These are phyloP conservation scores for Ochropleura leucogaster DNA, from an alignment of 2,888 invertebrate species.

Conservation along the genomic window DNA sequence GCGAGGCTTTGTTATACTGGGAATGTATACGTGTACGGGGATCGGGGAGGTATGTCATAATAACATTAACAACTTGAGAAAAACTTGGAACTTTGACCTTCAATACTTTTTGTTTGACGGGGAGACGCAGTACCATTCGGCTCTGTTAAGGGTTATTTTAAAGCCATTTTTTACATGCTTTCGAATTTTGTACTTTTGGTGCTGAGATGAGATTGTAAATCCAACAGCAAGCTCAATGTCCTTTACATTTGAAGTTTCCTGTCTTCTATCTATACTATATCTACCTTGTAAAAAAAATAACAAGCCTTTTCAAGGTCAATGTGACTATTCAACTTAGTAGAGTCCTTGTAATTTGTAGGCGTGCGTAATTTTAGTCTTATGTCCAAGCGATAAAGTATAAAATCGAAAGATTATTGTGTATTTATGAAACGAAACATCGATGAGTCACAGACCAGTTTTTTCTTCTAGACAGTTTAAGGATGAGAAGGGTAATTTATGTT, in stretches of 20 bases:
- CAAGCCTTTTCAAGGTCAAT: conserved; percentile 6
- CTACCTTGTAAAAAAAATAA: too few species aligned
- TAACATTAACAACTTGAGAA: too few species aligned
- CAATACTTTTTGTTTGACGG: too few species aligned
- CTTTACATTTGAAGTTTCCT: background rate
- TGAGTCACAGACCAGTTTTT: conserved; percentile 14
- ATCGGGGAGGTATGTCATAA: too few species aligned
- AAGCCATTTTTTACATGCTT: background rate
- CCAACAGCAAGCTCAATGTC: background rate
- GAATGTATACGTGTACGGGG: too few species aligned
- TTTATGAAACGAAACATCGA: background rate
- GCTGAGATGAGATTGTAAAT: background rate
- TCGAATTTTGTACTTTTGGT: background rate
- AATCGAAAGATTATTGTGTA: background rate
- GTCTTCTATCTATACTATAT: background rate
- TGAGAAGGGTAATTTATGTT: conserved; percentile 13
- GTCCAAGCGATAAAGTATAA: background rate
- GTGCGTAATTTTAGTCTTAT: background rate
- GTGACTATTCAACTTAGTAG: background rate
- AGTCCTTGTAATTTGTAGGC: background rate
- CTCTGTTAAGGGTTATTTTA: too few species aligned
- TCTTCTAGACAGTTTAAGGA: conserved; percentile 2
- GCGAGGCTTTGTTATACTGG: too few species aligned
- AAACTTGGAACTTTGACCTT: too few species aligned
- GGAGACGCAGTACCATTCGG: too few species aligned